Evolutionary conservation across 2,113 vertebrate genomes (phyloP).

Genomic region (Ranitomeya imitator): DNA sequence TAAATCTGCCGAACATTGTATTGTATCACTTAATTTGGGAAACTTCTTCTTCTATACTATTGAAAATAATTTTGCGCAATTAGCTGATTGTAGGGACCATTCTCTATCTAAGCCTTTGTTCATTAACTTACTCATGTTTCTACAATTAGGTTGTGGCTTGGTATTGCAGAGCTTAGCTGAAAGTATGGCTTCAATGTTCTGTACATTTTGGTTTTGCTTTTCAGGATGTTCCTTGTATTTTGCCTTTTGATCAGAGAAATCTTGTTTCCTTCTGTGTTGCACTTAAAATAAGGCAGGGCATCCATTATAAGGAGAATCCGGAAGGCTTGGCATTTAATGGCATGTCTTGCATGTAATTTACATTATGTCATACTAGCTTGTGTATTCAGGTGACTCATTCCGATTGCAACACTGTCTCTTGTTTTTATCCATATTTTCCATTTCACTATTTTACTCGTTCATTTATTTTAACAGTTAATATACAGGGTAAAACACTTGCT

Average conservation of each 20-base stretch:
- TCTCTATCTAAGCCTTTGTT: too few species aligned
- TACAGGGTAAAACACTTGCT: too few species aligned
- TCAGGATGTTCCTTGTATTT: neutral
- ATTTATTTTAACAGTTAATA: too few species aligned
- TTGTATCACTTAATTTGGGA: too few species aligned
- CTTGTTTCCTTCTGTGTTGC: neutral
- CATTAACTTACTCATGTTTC: too few species aligned
- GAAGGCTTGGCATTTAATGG: neutral
- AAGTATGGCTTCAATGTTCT: neutral
- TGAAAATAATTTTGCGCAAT: too few species aligned
- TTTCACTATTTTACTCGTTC: too few species aligned
- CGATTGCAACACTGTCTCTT: too few species aligned
- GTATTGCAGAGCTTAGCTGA: neutral
- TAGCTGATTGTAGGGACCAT: too few species aligned
- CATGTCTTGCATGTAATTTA: neutral
- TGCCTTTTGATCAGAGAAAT: neutral
- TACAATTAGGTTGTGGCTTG: neutral
- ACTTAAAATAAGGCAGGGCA: neutral
- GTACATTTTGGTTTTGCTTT: neutral
- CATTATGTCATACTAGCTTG: neutral
- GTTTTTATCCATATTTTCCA: too few species aligned
- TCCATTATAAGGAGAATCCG: neutral
- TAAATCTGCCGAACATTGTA: too few species aligned
- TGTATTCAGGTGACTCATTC: neutral
- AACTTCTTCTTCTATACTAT: too few species aligned